A percentile compares a stretch with the other conserved stretches of the same genome.
phyloP scores from a whole-genome alignment of 2,888 invertebrate species.

The Caenorhabditis panamensis region DNA sequence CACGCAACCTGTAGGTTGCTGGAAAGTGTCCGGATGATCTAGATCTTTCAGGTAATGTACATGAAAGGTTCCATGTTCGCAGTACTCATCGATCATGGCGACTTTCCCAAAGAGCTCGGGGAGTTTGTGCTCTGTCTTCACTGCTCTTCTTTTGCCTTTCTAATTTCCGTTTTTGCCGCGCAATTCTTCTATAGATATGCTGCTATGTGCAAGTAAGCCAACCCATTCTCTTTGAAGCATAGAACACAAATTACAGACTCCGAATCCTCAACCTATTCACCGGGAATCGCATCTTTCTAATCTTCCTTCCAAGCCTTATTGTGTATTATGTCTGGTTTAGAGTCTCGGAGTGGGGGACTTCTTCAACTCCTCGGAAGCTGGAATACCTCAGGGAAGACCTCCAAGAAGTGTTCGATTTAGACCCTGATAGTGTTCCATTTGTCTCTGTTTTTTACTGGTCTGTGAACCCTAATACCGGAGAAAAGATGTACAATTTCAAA shows the following conservation, averaged over 20 bases:
- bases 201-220: background rate
- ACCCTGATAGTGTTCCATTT: background rate
- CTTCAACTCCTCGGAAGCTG: background rate
- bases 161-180: background rate
- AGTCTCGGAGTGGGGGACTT: background rate
- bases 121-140: background rate
- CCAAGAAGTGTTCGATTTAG: background rate
- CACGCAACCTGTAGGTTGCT: background rate
- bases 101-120: background rate
- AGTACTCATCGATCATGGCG: background rate
- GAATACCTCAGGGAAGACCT: background rate
- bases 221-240: too few species aligned
- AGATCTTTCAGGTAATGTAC: background rate
- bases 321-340: background rate
- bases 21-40: too few species aligned
- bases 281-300: background rate
- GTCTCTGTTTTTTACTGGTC: background rate
- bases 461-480: background rate
- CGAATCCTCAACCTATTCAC: background rate
- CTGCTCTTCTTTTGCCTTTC: background rate
- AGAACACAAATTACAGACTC: too few species aligned
- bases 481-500: background rate
- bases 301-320: background rate
- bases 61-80: slow-evolving; percentile 1
- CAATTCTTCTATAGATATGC: background rate